These are phyloP conservation scores for Ametastegia equiseti DNA, from an alignment of 2,888 invertebrate species.

Conservation along the genomic window DNA sequence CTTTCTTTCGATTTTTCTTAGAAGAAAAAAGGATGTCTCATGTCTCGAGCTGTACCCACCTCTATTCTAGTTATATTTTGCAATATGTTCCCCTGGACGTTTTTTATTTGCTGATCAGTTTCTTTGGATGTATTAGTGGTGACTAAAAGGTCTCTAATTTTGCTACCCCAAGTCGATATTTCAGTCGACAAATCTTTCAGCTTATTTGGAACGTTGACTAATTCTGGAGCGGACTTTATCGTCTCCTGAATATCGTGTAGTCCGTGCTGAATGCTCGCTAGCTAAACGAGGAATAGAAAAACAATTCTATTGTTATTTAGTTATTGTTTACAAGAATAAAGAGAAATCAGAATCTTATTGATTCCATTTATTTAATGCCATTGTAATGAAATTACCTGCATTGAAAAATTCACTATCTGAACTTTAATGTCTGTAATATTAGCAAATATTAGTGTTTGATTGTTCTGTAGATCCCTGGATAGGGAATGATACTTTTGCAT, in stretches of 20 bases:
- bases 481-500: slow-evolving; percentile 85
- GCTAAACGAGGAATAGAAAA: slow-evolving; percentile 65
- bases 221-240: slow-evolving; percentile 79
- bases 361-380: background rate
- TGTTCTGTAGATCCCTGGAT: slow-evolving; percentile 82
- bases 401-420: slow-evolving; percentile 78
- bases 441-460: slow-evolving; percentile 81
- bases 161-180: slow-evolving; percentile 81
- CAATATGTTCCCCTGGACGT: slow-evolving; percentile 68
- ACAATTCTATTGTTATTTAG: background rate
- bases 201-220: slow-evolving; percentile 80
- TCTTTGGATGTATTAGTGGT: slow-evolving; percentile 73
- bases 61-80: slow-evolving; percentile 69
- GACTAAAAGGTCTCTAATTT: slow-evolving; percentile 76
- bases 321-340: slow-evolving; percentile 43
- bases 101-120: slow-evolving; percentile 64
- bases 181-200: slow-evolving; percentile 78
- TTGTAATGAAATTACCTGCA: slow-evolving; percentile 71
- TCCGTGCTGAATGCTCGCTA: slow-evolving; percentile 75
- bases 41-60: slow-evolving; percentile 59
- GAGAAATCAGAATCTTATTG: background rate
- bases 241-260: slow-evolving; percentile 79
- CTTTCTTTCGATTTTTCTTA: slow-evolving; percentile 17
- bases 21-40: background rate
- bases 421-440: slow-evolving; percentile 80